Evolutionary conservation across 1,140 invertebrate genomes (phyloP).

Genomic region (Drosophila takahashii): DNA sequence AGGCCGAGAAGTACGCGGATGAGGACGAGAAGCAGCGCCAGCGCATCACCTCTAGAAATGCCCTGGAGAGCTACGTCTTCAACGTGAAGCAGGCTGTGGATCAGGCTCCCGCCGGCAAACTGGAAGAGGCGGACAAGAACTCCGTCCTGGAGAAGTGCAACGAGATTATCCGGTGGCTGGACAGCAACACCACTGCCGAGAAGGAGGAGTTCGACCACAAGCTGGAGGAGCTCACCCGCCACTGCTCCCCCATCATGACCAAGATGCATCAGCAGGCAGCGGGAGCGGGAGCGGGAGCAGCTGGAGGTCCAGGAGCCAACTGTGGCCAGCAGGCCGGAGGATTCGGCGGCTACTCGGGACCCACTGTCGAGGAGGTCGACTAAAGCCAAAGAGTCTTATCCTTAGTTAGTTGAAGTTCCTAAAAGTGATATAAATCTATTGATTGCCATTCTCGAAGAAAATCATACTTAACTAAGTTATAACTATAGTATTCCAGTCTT

Average conservation of each 20-base stretch:
- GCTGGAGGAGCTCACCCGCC: constrained; percentile 86
- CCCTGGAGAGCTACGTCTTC: constrained; percentile 90
- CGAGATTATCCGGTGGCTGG: constrained; percentile 88
- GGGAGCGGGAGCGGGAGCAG: constrained; percentile 22
- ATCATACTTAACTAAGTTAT: no score
- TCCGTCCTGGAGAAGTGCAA: constrained; percentile 86
- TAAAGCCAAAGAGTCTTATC: constrained; percentile 18
- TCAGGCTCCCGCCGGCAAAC: constrained; percentile 85
- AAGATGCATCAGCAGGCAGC: constrained; percentile 85
- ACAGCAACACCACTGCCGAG: constrained; percentile 87
- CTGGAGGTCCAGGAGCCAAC: constrained; percentile 8
- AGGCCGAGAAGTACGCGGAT: constrained; percentile 71
- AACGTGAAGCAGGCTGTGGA: constrained; percentile 87
- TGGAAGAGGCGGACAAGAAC: constrained; percentile 87
- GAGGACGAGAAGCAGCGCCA: constrained; percentile 89
- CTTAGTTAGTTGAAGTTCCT: background rate
- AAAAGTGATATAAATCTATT: background rate
- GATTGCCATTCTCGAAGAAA: background rate
- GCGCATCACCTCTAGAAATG: constrained; percentile 86
- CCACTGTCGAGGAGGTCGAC: constrained; percentile 69
- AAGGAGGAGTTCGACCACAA: constrained; percentile 88
- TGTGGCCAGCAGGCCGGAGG: constrained; percentile 77
- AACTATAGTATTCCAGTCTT: background rate
- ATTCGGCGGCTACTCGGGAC: constrained; percentile 58
- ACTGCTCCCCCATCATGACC: constrained; percentile 86